A percentile compares a stretch with the other conserved stretches of the same genome.
phyloP scores from a whole-genome alignment of 1,140 invertebrate species.

The Helicoverpa zea region DNA sequence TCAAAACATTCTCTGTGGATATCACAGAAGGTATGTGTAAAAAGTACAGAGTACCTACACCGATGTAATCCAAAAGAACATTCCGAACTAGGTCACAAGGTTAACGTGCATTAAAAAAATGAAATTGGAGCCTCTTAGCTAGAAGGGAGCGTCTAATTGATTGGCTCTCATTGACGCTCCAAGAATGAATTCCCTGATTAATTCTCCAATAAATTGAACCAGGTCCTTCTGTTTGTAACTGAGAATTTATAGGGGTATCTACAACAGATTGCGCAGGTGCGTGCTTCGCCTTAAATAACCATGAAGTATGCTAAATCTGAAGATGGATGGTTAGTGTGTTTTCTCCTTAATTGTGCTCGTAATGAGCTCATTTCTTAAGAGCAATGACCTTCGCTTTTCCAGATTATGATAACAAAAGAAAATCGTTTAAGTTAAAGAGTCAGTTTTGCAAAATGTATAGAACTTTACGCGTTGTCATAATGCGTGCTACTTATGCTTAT shows the following conservation, averaged over 20 bases:
- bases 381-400: not conserved
- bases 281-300: conserved; percentile 21
- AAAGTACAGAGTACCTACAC: too few relatives aligned
- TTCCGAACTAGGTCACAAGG: not conserved
- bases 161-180: conserved; percentile 56
- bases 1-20: too few relatives aligned
- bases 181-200: conserved; percentile 54
- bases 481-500: not conserved
- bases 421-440: not conserved
- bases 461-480: not conserved
- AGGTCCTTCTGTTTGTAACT: conserved; percentile 45
- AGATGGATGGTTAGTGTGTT: conserved; percentile 10
- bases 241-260: conserved; percentile 35
- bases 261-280: conserved; percentile 22
- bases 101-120: not conserved
- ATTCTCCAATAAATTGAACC: conserved; percentile 56
- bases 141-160: conserved; percentile 63
- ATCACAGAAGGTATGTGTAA: not conserved
- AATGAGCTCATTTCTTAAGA: not conserved
- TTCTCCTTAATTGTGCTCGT: not conserved
- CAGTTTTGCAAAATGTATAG: too few relatives aligned
- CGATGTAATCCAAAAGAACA: not conserved
- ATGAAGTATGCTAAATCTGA: conserved; percentile 1
- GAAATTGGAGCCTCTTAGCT: not conserved
- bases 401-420: not conserved